Base-by-base conservation (phyloP, 2,797 vertebrate genomes). In the Australoheros facetus region DNA sequence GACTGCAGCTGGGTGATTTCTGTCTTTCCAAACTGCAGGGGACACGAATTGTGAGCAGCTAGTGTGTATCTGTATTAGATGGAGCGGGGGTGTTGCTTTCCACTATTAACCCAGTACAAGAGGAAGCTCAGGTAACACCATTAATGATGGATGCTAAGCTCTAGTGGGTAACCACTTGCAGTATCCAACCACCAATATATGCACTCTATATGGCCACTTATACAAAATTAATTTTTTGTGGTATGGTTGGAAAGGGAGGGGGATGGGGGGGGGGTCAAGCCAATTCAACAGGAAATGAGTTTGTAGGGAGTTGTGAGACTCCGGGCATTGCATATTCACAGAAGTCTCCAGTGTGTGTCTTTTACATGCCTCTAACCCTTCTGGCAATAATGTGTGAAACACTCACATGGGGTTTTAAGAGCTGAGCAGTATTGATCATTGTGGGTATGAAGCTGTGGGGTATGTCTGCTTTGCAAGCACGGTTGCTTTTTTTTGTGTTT, bases 401-500 rank as follows among this genome's bases (percentile, higher is more conserved):
- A 78, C 77, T 87, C 92, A 89, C 92, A 85, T 82, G 93, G 90
- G 93, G 86, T 77, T 91, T 90, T 85, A 90, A 66, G 59, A 82
- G 81, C 78, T 83, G 91, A 86, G 87, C 83, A 56, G 77, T 93
- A 96, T 96, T 86, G 95, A 96, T 96, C 91, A 82, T 66, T 53
- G 82, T 45, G 66, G 84, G 91, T 89, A 84, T 59, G 69, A 91
- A 79, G 85, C 94, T 89, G 87, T 77, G 83, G 93, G 93, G 80
- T 81, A 91, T 71, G 70, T 91, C 88, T 93, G 83, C 89, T 87
- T 78, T 74, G 71, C 62, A 81, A 89, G 79, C 83, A 78, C 76
- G 51, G 64, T 79, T 86, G 79, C 19, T 74, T 17, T 45, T 81
- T 85, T 32, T 32, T 34, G 37, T 39, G 12, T 21, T 64, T 64